These are phyloP conservation scores for Clavelina lepadiformis DNA, from an alignment of 23 tunicate species.

Conservation along the genomic window DNA sequence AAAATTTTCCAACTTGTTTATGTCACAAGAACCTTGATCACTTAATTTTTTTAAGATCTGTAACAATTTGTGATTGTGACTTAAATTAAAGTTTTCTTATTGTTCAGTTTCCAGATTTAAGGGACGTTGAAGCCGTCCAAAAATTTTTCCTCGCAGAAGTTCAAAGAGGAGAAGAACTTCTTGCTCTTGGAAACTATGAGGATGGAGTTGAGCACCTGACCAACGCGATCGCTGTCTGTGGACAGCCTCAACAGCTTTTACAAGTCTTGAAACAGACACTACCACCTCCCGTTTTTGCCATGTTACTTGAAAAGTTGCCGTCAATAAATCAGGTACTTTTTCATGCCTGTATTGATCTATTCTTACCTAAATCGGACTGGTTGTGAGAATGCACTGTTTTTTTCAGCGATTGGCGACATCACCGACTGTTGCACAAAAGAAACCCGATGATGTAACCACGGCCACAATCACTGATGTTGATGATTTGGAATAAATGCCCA, in stretches of 20 bases:
- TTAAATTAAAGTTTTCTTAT: neutral
- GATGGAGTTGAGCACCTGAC: constrained; percentile 94
- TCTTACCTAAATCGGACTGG: too few species aligned
- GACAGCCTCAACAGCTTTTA: constrained; percentile 87
- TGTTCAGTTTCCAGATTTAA: constrained; percentile 74
- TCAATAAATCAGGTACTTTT: constrained; percentile 57
- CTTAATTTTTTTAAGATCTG: too few species aligned
- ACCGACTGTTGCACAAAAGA: constrained; percentile 14
- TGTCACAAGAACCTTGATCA: too few species aligned
- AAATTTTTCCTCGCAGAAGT: constrained; percentile 85
- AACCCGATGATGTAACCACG: constrained; percentile 6
- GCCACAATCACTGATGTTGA: constrained; percentile 84
- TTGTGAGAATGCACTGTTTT: neutral
- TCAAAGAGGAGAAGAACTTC: constrained; percentile 85
- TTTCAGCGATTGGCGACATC: constrained; percentile 57
- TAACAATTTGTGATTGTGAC: too few species aligned
- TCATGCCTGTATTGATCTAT: neutral
- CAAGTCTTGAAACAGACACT: constrained; percentile 79
- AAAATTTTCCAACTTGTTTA: too few species aligned
- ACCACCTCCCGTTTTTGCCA: constrained; percentile 79
- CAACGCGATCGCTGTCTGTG: constrained; percentile 93
- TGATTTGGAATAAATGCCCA: constrained; percentile 43
- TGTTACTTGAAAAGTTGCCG: constrained; percentile 77
- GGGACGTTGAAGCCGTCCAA: constrained; percentile 80
- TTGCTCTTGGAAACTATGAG: constrained; percentile 54